These are phyloP conservation scores for Rhinogobius similis DNA, from an alignment of 2,113 vertebrate genomes.

Conservation along the genomic window DNA sequence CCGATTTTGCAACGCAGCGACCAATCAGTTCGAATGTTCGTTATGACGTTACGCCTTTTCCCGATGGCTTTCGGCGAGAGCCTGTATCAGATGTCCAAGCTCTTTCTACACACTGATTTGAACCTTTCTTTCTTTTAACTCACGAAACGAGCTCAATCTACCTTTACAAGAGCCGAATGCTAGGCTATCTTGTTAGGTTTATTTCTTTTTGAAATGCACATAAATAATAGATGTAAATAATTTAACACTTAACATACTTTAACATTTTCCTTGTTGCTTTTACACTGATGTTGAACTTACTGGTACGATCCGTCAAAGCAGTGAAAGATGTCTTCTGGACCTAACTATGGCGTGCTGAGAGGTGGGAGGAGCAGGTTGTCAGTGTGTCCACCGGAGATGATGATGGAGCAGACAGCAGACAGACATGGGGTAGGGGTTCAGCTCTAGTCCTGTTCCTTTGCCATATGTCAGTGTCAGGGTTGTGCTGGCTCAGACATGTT, in stretches of 20 bases:
- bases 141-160: no score
- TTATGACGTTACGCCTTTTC: no score
- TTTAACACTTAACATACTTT: not conserved
- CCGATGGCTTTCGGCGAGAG: no score
- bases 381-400: not conserved
- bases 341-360: not conserved
- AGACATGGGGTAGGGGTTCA: conserved; percentile 13
- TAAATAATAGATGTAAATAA: no score
- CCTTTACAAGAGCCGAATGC: no score
- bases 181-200: no score
- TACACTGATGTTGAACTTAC: not conserved
- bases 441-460: conserved; percentile 33
- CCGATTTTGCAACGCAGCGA: no score
- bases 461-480: conserved; percentile 29
- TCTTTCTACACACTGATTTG: no score
- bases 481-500: conserved; percentile 44
- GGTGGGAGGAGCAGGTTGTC: not conserved
- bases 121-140: no score
- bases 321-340: not conserved
- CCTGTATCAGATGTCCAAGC: no score
- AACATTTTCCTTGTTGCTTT: not conserved
- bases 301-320: not conserved
- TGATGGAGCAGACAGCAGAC: conserved; percentile 21
- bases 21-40: no score
- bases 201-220: no score